These are phyloP conservation scores for Nebria ingens DNA, from an alignment of 1,140 invertebrate genomes.

Conservation along the genomic window DNA sequence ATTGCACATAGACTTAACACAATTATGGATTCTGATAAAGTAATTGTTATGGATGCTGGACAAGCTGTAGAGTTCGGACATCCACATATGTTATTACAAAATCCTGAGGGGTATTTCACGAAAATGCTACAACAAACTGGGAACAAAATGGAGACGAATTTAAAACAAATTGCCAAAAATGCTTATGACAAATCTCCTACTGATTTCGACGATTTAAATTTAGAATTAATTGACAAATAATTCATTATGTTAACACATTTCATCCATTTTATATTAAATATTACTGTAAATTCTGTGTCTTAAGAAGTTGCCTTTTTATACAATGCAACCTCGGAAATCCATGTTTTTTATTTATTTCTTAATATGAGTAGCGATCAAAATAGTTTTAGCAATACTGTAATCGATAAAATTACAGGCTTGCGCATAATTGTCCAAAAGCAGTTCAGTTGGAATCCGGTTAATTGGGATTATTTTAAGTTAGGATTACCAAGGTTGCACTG, in stretches of 20 bases:
- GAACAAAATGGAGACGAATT: constrained; percentile 34
- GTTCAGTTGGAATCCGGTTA: no score
- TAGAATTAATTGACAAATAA: not conserved
- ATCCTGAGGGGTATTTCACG: constrained; percentile 48
- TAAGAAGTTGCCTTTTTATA: not conserved
- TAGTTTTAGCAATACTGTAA: no score
- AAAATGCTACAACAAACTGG: constrained; percentile 59
- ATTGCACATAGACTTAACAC: constrained; percentile 69
- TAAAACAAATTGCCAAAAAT: constrained; percentile 33
- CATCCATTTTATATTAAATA: not conserved
- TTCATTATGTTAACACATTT: no score
- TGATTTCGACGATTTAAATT: not conserved
- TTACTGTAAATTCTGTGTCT: no score
- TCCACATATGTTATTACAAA: constrained; percentile 50
- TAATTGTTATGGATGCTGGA: constrained; percentile 58
- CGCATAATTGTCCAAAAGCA: no score
- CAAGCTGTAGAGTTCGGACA: constrained; percentile 56
- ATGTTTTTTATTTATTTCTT: not conserved
- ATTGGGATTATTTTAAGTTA: no score
- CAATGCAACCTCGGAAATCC: no score
- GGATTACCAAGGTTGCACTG: no score
- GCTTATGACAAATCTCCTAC: constrained; percentile 28
- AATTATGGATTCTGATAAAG: constrained; percentile 68
- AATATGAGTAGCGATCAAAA: not conserved
- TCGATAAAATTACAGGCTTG: no score